Conservation (phyloP, 2,113 vertebrate genomes). For the Oxyura jamaicensis region DNA sequence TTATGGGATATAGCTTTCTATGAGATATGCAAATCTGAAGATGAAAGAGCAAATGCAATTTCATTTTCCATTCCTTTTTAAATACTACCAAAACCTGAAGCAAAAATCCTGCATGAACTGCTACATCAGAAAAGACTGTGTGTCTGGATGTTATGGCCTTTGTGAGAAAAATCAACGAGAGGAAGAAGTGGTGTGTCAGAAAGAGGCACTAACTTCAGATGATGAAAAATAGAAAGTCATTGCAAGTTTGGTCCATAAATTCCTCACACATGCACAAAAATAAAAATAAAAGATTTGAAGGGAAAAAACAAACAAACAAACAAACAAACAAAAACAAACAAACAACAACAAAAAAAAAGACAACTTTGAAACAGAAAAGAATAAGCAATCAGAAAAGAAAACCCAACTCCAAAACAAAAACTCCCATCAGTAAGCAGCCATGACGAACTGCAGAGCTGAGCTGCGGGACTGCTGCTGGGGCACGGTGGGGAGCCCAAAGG, state of each 20-base stretch:
- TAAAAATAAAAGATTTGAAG: too few species aligned
- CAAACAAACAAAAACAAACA: neutral
- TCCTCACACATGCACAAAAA: neutral
- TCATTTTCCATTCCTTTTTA: neutral
- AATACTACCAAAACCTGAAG: neutral
- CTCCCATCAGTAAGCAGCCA: neutral
- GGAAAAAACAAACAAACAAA: neutral
- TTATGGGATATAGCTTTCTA: neutral
- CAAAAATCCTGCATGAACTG: neutral
- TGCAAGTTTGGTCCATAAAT: neutral
- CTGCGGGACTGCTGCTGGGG: neutral
- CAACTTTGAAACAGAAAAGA: neutral
- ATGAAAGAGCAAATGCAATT: neutral
- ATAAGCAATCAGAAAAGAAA: neutral
- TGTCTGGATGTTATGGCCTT: neutral
- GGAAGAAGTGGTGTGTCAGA: neutral
- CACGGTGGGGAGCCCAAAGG: neutral
- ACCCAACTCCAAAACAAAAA: too few species aligned
- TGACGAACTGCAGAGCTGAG: neutral
- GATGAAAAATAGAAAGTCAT: neutral
- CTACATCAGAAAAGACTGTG: accelerated
- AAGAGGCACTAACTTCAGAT: neutral
- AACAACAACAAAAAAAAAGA: too few species aligned
- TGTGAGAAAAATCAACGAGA: neutral
- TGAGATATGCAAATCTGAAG: neutral